Conservation (phyloP, 2,113 vertebrate genomes). For the Rhineura floridana region DNA sequence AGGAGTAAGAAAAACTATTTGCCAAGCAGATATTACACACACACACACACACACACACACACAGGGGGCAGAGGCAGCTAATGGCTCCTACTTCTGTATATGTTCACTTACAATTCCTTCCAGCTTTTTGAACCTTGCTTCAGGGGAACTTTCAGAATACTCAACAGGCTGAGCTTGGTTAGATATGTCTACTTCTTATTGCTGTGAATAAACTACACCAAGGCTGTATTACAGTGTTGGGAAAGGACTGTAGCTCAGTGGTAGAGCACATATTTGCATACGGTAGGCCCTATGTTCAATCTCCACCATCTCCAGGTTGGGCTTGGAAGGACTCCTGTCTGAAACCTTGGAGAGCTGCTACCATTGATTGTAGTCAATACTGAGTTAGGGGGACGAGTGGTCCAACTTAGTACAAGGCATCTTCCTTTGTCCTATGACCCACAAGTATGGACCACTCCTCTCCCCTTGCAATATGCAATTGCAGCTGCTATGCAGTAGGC, state of each 20-base stretch:
- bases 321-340: too few relatives aligned
- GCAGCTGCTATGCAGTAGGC: not conserved
- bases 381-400: too few relatives aligned
- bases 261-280: too few relatives aligned
- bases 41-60: too few relatives aligned
- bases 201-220: not conserved
- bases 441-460: not conserved
- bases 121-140: not conserved
- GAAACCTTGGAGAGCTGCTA: too few relatives aligned
- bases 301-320: too few relatives aligned
- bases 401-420: too few relatives aligned
- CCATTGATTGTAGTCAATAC: not conserved
- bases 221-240: not conserved
- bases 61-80: not conserved
- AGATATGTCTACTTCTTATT: not conserved
- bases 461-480: too few relatives aligned
- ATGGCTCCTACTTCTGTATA: not conserved
- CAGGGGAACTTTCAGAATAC: not conserved
- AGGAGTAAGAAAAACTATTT: not conserved
- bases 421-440: not conserved
- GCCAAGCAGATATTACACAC: not conserved
- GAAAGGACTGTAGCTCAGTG: too few relatives aligned
- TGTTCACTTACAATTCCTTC: not conserved
- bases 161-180: not conserved
- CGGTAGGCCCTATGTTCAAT: too few relatives aligned